Conservation (phyloP, 2,113 vertebrate species). For the Lasiurus borealis region DNA sequence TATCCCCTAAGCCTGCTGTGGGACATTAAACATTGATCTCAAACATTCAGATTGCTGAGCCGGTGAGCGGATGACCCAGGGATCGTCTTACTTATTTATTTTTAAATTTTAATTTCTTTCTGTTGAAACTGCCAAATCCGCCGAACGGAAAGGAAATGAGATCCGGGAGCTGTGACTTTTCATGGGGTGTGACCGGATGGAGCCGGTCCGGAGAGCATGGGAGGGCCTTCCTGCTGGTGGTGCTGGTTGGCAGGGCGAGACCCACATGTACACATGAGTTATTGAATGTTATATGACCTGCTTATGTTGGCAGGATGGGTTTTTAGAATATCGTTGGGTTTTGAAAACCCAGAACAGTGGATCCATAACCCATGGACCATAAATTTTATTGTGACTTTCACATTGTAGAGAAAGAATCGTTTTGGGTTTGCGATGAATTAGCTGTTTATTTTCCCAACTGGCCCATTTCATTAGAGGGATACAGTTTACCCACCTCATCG, state of each 20-base stretch:
- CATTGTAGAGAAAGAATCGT: conserved; percentile 56
- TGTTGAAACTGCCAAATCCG: conserved; percentile 56
- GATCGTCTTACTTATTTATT: conserved; percentile 64
- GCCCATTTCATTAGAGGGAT: conserved; percentile 64
- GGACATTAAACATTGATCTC: conserved; percentile 73
- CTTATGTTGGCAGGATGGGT: conserved; percentile 72
- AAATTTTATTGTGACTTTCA: conserved; percentile 58
- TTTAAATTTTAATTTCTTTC: conserved; percentile 67
- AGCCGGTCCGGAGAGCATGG: not conserved
- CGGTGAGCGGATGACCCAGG: conserved; percentile 53
- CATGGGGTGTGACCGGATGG: conserved; percentile 24
- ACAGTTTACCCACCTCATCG: conserved; percentile 66
- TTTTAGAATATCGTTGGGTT: conserved; percentile 73
- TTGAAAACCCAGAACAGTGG: conserved; percentile 71
- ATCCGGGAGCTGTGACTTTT: conserved; percentile 59
- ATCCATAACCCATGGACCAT: conserved; percentile 67
- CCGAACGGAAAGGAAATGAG: conserved; percentile 50
- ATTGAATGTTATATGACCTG: conserved; percentile 59
- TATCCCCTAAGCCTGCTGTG: conserved; percentile 51
- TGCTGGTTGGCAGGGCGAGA: not conserved
- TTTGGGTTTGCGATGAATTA: conserved; percentile 70
- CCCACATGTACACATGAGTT: conserved; percentile 38
- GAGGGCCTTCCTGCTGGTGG: not conserved
- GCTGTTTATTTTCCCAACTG: conserved; percentile 76
- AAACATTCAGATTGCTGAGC: conserved; percentile 63